Conservation (phyloP, 2,113 vertebrate species). For the Pseudois nayaur region DNA sequence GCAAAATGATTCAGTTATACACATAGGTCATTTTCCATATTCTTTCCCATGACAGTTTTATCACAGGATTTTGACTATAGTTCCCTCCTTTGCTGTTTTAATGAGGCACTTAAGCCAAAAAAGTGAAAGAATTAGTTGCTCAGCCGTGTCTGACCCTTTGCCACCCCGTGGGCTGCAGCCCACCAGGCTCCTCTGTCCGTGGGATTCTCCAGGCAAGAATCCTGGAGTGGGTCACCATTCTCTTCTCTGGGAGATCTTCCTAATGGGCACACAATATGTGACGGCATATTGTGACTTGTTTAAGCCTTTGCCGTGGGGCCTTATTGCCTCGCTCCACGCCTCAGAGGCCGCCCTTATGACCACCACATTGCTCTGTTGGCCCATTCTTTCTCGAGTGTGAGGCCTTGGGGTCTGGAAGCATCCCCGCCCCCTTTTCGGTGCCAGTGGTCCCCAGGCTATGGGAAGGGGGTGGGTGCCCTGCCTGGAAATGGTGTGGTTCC, state of each 20-base stretch:
- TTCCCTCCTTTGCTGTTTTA: neutral
- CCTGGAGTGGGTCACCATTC: neutral
- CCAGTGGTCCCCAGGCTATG: too few relatives aligned
- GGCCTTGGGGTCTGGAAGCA: neutral
- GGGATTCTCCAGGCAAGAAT: neutral
- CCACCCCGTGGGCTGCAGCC: neutral
- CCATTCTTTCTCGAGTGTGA: neutral
- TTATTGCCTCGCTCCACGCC: neutral
- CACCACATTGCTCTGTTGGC: too few relatives aligned
- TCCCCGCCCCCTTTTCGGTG: neutral
- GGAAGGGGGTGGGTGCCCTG: neutral
- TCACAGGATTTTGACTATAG: neutral
- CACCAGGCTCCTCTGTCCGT: neutral
- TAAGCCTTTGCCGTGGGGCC: neutral
- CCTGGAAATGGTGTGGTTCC: fast-evolving
- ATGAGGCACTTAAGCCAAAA: neutral
- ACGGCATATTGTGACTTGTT: neutral
- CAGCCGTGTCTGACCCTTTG: neutral
- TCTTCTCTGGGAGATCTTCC: neutral
- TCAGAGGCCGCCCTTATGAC: neutral
- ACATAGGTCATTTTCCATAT: neutral
- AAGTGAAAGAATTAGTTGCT: neutral
- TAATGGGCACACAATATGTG: neutral
- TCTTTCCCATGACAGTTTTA: neutral
- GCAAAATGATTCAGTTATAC: neutral